Percentiles rank a stretch among this genome's conserved stretches.
phyloP scores from a whole-genome alignment of 1,140 invertebrate genomes.

The Drepana arcuata region DNA sequence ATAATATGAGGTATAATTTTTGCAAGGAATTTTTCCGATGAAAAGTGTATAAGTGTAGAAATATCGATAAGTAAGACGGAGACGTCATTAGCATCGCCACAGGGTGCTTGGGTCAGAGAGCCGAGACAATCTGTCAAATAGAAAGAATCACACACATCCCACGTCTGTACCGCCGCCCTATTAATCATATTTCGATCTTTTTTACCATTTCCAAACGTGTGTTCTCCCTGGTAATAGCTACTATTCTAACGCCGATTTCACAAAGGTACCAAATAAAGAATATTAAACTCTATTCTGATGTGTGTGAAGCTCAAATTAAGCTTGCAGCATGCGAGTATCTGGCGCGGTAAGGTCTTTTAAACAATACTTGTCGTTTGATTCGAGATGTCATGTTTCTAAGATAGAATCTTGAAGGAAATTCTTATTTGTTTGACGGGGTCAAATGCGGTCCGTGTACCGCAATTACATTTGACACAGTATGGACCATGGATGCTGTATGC shows the following conservation, averaged over 20 bases:
- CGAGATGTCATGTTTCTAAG: conserved; percentile 55
- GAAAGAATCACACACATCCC: conserved; percentile 63
- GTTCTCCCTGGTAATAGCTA: conserved; percentile 62
- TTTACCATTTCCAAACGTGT: conserved; percentile 62
- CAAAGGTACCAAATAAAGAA: conserved; percentile 9
- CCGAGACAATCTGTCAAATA: conserved; percentile 69
- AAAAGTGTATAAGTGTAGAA: too few relatives aligned
- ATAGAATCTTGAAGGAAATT: conserved; percentile 65
- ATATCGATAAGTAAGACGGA: too few relatives aligned
- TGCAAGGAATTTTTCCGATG: too few relatives aligned
- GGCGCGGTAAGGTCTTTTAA: conserved; percentile 41
- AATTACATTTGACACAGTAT: conserved; percentile 58
- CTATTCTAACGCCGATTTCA: conserved; percentile 45
- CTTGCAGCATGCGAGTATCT: too few relatives aligned
- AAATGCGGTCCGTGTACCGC: conserved; percentile 46
- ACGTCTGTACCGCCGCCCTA: conserved; percentile 49
- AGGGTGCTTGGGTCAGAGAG: conserved; percentile 62
- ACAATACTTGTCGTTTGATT: conserved; percentile 64
- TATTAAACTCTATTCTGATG: too few relatives aligned
- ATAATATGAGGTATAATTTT: too few relatives aligned
- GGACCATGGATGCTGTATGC: conserved; percentile 9
- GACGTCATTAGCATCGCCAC: conserved; percentile 54
- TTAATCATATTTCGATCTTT: conserved; percentile 69
- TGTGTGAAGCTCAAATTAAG: conserved; percentile 18
- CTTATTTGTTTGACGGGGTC: conserved; percentile 59